Evolutionary conservation across 1,140 invertebrate genomes (phyloP), one percentile per base, ranked within the genome.

Genomic region (Conopomorpha cramerella): DNA sequence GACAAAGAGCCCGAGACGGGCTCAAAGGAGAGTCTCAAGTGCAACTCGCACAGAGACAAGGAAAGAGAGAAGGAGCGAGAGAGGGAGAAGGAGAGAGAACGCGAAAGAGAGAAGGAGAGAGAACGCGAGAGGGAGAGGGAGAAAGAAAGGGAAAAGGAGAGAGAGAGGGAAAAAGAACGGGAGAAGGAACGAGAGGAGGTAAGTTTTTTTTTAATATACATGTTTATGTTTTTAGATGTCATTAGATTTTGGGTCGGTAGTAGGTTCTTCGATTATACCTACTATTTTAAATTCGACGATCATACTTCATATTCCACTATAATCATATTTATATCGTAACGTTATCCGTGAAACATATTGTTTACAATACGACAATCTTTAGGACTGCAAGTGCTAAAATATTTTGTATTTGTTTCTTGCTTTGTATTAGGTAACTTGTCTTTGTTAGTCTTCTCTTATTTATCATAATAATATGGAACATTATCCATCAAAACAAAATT

Each of bases 161-260:
- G 76, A 44, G 78, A 83, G 48, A n/a, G n/a, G n/a, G n/a, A n/a
- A n/a, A n/a, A n/a, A n/a, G n/a, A n/a, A n/a, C 78, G 81, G 50
- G 80, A 82, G 42, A 81, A 79, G 46, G 70, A 67, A 45, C 60
- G 51, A 58, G 84, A 56, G 82, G 82, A 58, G 82, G 55, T 60
- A 48, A 17, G 39, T 30, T 26, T 2, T 1, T 3, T 16, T 32
- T n/a, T 12, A 18, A 16, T 23, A 23, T 23, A 23, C 4, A 23
- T 23, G 19, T 23, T 10, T 10, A 23, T 23, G 4, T 23, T 6
- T 10, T 6, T 10, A 23, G 4, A 6, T 6, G 10, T 10, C 19
- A 23, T 23, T 23, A 23, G 19, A 23, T 10, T 23, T 23, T 4
- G 19, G 4, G 19, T 23, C 19, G 10, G 4, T 6, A 23, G 19